Percentiles rank a stretch among this genome's conserved stretches.
Conservation (phyloP, 2,888 invertebrate genomes). For the Leptinotarsa rubiginosa region DNA sequence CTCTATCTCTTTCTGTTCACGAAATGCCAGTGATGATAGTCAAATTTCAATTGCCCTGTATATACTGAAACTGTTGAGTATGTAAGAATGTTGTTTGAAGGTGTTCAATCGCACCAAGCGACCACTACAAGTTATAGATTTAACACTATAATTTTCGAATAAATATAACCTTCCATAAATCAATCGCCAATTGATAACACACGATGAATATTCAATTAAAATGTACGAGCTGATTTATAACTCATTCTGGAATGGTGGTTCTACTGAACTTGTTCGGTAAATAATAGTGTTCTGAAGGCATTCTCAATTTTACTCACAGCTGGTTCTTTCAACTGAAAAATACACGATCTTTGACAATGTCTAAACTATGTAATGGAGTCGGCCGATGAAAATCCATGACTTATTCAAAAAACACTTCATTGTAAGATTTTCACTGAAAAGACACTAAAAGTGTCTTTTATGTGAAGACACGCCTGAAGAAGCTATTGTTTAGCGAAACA, state of each 20-base stretch:
- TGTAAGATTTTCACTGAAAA: too few species aligned
- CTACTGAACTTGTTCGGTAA: background rate
- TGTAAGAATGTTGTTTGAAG: background rate
- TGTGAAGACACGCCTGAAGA: too few species aligned
- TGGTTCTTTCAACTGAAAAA: slow-evolving; percentile 40
- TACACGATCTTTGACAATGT: background rate
- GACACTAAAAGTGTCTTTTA: too few species aligned
- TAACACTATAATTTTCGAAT: slow-evolving; percentile 8
- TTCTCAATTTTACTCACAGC: slow-evolving; percentile 48
- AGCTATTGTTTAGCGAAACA: too few species aligned
- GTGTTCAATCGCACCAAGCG: background rate
- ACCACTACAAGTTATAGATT: slow-evolving; percentile 1
- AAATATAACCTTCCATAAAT: slow-evolving; percentile 22
- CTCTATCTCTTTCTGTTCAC: too few species aligned
- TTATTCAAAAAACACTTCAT: too few species aligned
- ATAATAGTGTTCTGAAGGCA: slow-evolving; percentile 29
- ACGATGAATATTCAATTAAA: slow-evolving; percentile 25
- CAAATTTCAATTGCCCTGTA: too few species aligned
- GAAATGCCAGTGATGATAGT: too few species aligned
- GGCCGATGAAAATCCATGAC: too few species aligned
- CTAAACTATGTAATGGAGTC: too few species aligned
- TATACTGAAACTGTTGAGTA: background rate
- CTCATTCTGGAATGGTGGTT: background rate
- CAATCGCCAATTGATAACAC: slow-evolving; percentile 28
- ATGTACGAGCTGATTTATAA: slow-evolving; percentile 24